Evolutionary conservation across 2,113 vertebrate genomes (phyloP).

Genomic region (Pluvianellus socialis): DNA sequence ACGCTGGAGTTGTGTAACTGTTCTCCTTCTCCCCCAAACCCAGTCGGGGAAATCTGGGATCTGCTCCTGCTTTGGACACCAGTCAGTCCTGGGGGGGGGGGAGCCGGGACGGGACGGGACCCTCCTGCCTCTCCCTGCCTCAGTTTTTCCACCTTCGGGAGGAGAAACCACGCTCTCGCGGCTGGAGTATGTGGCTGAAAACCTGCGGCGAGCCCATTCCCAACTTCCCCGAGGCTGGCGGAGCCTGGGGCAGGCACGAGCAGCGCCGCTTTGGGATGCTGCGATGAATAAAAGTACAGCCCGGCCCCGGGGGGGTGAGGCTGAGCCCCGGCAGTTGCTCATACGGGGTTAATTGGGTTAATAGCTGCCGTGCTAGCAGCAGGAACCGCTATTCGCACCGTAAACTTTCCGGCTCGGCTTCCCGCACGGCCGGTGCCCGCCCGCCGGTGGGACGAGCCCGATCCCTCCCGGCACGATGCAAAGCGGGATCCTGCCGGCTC

Average conservation of each 20-base stretch:
- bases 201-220: not conserved
- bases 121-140: not conserved
- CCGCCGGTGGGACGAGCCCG: not conserved
- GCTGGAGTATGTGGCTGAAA: rapidly evolving
- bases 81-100: rapidly evolving
- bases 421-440: rapidly evolving
- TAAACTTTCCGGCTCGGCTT: not conserved
- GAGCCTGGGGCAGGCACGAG: not conserved
- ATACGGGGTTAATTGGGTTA: no score
- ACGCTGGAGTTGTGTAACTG: not conserved
- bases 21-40: not conserved
- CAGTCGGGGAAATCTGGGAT: not conserved
- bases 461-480: not conserved
- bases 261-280: not conserved
- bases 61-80: not conserved
- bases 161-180: rapidly evolving
- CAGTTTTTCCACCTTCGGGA: not conserved
- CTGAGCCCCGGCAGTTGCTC: not conserved
- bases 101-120: no score
- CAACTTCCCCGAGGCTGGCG: not conserved
- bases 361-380: not conserved
- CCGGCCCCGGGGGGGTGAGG: no score
- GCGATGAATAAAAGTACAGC: no score
- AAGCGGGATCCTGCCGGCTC: not conserved
- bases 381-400: not conserved